Conservation (phyloP, 1,140 invertebrate species). For the Lutraria rhynchaena region DNA sequence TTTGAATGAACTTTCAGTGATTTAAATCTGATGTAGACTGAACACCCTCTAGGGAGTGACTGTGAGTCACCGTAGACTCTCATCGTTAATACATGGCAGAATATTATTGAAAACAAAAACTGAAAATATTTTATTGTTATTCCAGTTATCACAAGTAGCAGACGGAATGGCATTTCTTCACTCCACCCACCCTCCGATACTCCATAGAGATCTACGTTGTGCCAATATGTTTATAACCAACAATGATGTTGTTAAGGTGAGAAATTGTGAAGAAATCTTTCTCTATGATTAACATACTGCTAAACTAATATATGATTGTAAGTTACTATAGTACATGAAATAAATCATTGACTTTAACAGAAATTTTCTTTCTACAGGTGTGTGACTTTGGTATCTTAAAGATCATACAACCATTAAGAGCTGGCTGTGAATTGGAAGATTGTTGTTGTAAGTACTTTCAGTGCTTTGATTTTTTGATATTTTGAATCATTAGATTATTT, state of each 20-base stretch:
- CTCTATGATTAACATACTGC: not conserved
- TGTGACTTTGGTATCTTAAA: constrained; percentile 76
- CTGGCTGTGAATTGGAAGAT: constrained; percentile 72
- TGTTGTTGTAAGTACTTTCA: constrained; percentile 77
- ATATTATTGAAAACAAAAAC: no score
- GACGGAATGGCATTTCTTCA: constrained; percentile 98
- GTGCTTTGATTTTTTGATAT: not conserved
- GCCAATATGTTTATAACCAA: constrained; percentile 97
- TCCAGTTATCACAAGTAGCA: constrained; percentile 76
- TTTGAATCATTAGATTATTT: not conserved
- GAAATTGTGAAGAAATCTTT: not conserved
- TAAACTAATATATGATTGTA: not conserved
- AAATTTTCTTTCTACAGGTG: constrained; percentile 62
- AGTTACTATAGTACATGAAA: no score
- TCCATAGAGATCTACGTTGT: constrained; percentile 93
- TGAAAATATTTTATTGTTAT: constrained; percentile 32
- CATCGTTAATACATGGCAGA: no score
- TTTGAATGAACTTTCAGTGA: no score
- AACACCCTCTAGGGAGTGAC: no score
- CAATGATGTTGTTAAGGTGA: constrained; percentile 76
- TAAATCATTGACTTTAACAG: no score
- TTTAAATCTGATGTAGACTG: no score
- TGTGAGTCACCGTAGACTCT: no score
- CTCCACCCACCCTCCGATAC: constrained; percentile 97
- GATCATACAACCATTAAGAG: constrained; percentile 73